These are phyloP conservation scores for Meda fulgida DNA, from an alignment of 2,797 vertebrate species.

Conservation along the genomic window DNA sequence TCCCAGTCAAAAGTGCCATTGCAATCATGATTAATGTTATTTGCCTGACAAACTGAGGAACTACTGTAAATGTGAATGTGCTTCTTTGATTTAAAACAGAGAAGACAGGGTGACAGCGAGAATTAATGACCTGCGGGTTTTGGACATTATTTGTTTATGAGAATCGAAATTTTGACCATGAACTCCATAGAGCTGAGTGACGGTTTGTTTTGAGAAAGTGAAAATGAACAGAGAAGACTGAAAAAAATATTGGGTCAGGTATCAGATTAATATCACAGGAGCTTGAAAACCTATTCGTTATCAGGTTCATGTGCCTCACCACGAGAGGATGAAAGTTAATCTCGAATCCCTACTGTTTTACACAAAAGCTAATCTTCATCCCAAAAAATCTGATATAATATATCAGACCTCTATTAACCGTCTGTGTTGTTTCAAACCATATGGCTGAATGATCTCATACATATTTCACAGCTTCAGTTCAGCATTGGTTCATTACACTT, in stretches of 20 bases:
- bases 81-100: constrained; percentile 49
- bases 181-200: constrained; percentile 28
- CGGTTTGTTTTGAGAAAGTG: constrained; percentile 35
- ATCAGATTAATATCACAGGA: constrained; percentile 33
- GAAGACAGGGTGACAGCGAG: constrained; percentile 12
- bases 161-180: background rate
- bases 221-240: constrained; percentile 29
- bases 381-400: no score
- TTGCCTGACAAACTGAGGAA: constrained; percentile 39
- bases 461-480: constrained; percentile 48
- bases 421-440: constrained; percentile 61
- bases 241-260: constrained; percentile 8
- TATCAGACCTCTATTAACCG: no score
- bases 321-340: constrained; percentile 65
- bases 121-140: constrained; percentile 40
- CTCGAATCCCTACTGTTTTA: constrained; percentile 62
- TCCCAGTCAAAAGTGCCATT: constrained; percentile 44
- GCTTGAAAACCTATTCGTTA: constrained; percentile 33
- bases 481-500: background rate
- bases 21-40: constrained; percentile 60
- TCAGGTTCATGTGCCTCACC: constrained; percentile 54
- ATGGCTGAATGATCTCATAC: constrained; percentile 63
- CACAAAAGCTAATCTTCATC: constrained; percentile 63
- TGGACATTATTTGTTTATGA: constrained; percentile 27
- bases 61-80: constrained; percentile 8